Conservation (phyloP, 2,888 invertebrate genomes). For the Silvanus unidentatus region DNA sequence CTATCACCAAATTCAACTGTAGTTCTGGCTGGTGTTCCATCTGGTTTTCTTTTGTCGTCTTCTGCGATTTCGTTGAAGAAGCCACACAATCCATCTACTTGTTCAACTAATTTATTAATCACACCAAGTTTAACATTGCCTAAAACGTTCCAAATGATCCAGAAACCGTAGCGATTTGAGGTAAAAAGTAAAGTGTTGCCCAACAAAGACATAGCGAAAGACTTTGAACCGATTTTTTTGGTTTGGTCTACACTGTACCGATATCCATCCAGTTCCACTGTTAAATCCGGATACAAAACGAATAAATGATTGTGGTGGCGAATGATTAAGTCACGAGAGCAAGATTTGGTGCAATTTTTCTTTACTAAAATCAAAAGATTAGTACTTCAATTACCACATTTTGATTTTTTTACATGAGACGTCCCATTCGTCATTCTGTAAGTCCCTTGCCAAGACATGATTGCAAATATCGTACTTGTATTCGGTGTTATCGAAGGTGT, state of each 20-base stretch:
- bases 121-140: slow-evolving; percentile 63
- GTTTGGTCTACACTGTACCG: slow-evolving; percentile 56
- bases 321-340: slow-evolving; percentile 60
- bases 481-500: slow-evolving; percentile 72
- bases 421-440: slow-evolving; percentile 61
- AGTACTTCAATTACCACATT: not conserved
- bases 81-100: slow-evolving; percentile 76
- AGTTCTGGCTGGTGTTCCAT: slow-evolving; percentile 56
- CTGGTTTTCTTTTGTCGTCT: slow-evolving; percentile 69
- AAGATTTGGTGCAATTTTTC: slow-evolving; percentile 58
- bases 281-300: slow-evolving; percentile 57
- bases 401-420: slow-evolving; percentile 53
- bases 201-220: slow-evolving; percentile 61
- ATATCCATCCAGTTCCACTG: slow-evolving; percentile 63
- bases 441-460: slow-evolving; percentile 70
- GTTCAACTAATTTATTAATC: slow-evolving; percentile 54
- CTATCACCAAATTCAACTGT: slow-evolving; percentile 70
- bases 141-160: slow-evolving; percentile 63
- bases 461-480: slow-evolving; percentile 78
- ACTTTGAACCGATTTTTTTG: slow-evolving; percentile 56
- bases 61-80: slow-evolving; percentile 59
- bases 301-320: slow-evolving; percentile 55
- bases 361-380: slow-evolving; percentile 48
- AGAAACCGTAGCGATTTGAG: slow-evolving; percentile 67
- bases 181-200: slow-evolving; percentile 66